phyloP scores from a whole-genome alignment of 2,888 invertebrate genomes.

The Nemurella pictetii region DNA sequence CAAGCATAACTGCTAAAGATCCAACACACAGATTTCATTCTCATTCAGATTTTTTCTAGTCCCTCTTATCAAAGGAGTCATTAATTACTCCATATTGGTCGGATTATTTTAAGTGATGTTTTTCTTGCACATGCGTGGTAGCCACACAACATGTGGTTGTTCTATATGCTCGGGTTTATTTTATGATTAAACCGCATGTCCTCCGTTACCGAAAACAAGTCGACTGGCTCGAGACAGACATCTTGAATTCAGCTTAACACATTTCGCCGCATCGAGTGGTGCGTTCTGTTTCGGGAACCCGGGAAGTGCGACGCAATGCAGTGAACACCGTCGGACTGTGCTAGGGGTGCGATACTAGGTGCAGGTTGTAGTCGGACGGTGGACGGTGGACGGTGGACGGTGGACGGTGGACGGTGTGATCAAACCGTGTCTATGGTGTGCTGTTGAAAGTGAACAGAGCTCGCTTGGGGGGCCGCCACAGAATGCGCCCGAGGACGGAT shows the following conservation, averaged over 20 bases:
- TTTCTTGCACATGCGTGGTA: background rate
- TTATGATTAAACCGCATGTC: conserved; percentile 17
- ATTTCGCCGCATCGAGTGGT: background rate
- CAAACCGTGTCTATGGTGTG: background rate
- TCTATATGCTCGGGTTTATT: background rate
- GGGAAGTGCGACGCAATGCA: background rate
- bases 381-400: background rate
- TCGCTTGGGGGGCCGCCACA: background rate
- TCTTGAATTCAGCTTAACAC: conserved; percentile 1
- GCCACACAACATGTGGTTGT: background rate
- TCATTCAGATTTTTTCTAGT: background rate
- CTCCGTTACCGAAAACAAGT: background rate
- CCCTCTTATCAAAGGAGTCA: background rate
- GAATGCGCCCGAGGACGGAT: background rate
- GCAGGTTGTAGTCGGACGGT: background rate
- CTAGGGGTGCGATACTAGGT: too few species aligned
- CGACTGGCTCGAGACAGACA: background rate
- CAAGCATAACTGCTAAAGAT: background rate
- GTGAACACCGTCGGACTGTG: too few species aligned
- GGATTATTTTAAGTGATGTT: background rate
- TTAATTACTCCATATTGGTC: background rate
- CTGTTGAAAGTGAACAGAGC: background rate
- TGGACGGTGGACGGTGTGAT: background rate
- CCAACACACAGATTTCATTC: background rate
- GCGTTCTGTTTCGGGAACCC: too few species aligned